Evolutionary conservation across 2,888 invertebrate genomes (phyloP).

Genomic region (Physocephala rufipes): DNA sequence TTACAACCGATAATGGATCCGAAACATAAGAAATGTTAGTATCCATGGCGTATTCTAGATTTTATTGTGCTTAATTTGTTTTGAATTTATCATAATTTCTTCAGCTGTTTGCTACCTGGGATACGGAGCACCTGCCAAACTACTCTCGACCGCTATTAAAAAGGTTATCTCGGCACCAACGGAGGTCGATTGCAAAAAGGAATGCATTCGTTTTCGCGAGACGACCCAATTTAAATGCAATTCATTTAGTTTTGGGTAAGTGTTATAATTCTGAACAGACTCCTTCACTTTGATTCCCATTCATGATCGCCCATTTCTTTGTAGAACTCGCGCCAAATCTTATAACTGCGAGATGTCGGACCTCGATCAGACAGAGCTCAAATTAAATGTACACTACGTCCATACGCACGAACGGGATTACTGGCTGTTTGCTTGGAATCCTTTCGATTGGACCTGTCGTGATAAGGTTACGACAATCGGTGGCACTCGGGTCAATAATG

Average conservation of each 20-base stretch:
- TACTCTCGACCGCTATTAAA: conserved; percentile 73
- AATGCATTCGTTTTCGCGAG: conserved; percentile 70
- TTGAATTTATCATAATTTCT: conserved; percentile 19
- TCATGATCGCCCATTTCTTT: background rate
- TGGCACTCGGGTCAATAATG: conserved; percentile 64
- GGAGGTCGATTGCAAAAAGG: conserved; percentile 75
- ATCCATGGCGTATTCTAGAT: background rate
- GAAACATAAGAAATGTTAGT: conserved; percentile 65
- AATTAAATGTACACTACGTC: conserved; percentile 77
- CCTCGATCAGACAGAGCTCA: conserved; percentile 78
- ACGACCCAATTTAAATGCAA: conserved; percentile 75
- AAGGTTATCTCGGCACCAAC: conserved; percentile 73
- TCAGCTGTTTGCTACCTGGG: conserved; percentile 79
- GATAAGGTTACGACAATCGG: conserved; percentile 66
- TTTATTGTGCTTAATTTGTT: background rate
- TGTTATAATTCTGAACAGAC: background rate
- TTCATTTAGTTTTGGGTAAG: conserved; percentile 78
- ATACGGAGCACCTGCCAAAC: conserved; percentile 78
- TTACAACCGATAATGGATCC: conserved; percentile 69
- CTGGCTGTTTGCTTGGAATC: conserved; percentile 82
- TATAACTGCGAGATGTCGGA: conserved; percentile 81
- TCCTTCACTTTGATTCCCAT: background rate
- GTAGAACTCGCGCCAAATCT: conserved; percentile 60
- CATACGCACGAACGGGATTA: conserved; percentile 72
- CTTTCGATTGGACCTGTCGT: conserved; percentile 77